Evolutionary conservation across 2,888 invertebrate genomes (phyloP).

Genomic region (Danaus chrysippus): DNA sequence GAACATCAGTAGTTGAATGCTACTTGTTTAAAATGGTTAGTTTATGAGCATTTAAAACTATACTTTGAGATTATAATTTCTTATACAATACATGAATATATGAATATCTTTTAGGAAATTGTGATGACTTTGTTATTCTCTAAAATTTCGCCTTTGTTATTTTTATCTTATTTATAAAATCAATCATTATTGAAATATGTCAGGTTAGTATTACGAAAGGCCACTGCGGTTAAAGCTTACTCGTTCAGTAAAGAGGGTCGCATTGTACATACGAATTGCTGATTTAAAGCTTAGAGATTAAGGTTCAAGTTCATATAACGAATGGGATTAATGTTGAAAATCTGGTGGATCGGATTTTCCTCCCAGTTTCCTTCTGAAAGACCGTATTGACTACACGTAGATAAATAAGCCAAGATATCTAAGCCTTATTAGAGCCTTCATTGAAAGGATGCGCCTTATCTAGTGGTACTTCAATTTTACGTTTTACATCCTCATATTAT

Average conservation of each 20-base stretch:
- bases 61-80: neutral
- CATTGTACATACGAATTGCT: neutral
- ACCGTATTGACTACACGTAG: constrained; percentile 19
- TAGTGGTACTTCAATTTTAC: neutral
- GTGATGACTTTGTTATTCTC: too few relatives aligned
- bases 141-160: too few relatives aligned
- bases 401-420: constrained; percentile 5
- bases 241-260: neutral
- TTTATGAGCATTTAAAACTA: constrained; percentile 2
- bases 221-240: neutral
- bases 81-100: too few relatives aligned
- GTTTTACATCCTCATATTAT: too few relatives aligned
- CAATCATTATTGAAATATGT: neutral
- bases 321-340: constrained; percentile 22
- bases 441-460: constrained; percentile 1
- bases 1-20: neutral
- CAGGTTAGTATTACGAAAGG: neutral
- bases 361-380: constrained; percentile 17
- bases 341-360: constrained; percentile 20
- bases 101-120: too few relatives aligned
- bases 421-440: constrained; percentile 2
- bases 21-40: neutral
- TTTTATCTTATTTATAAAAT: too few relatives aligned
- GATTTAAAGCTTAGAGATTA: neutral
- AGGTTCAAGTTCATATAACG: neutral